Evolutionary conservation across 2,888 invertebrate species (phyloP), one percentile per base, ranked within the genome.

Genomic region (Kryphioiulus occultus): DNA sequence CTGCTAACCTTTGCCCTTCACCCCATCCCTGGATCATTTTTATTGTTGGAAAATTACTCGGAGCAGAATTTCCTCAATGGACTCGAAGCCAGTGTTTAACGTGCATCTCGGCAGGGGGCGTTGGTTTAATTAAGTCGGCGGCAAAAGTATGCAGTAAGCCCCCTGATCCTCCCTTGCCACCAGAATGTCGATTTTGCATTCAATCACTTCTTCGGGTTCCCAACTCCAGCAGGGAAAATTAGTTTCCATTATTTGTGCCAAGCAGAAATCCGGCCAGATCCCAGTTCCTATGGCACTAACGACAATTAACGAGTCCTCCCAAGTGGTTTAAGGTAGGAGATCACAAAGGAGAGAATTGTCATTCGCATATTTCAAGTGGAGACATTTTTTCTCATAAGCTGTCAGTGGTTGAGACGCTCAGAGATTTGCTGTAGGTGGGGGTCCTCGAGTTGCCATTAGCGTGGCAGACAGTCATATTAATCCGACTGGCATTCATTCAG

Each of bases 221-320:
- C 78, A 39, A 10, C 85, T 85, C 85, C 85, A 39, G n/a, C 85
- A 39, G 85, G 85, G 85, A 85, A 85, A 85, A 85, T 85, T 85
- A 85, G 85, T 85, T 44, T 85, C 22, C 85, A 85, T 85, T 85
- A 85, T 85, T 85, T 85, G 85, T 39, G 44, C 39, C 39, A 85
- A 26, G 26, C 85, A 85, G 39, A 85, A 85, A 85, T 85, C 44
- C 39, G 42, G 35, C 10, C 39, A 35, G 35, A 26, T 42, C 85
- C 39, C 35, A 39, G 85, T 78, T 78, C 30, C 78, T 68, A 68
- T 78, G 78, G 12, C 78, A 78, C 78, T 78, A 78, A 78, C 78
- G 78, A 78, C 78, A 78, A 78, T 78, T 78, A 78, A 78, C 78
- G 78, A 78, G 78, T 26, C 78, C 78, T 78, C 78, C 78, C 78